Evolutionary conservation across 2,113 vertebrate species (phyloP).

Genomic region (Pardalotus punctatus): DNA sequence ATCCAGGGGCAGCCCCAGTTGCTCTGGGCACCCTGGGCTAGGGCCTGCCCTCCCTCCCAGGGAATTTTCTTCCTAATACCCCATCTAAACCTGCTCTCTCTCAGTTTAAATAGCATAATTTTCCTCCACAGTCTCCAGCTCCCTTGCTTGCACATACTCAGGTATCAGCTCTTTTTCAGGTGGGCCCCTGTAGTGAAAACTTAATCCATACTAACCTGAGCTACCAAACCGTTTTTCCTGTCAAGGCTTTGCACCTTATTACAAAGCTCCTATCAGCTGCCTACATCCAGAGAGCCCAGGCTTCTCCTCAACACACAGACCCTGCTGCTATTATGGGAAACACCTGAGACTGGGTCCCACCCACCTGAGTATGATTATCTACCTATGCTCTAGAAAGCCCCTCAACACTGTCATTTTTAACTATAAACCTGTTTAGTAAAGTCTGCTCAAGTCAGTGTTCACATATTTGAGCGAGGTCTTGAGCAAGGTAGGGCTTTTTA

Average conservation of each 20-base stretch:
- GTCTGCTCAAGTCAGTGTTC: neutral
- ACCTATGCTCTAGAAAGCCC: neutral
- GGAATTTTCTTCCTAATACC: neutral
- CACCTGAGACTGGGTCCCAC: neutral
- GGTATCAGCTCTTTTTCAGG: neutral
- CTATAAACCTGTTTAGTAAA: neutral
- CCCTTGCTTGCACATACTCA: neutral
- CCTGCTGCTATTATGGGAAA: neutral
- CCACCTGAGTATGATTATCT: too few relatives aligned
- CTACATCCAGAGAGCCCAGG: neutral
- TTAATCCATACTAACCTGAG: neutral
- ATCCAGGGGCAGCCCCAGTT: neutral
- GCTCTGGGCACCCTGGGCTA: rapidly evolving
- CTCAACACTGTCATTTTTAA: neutral
- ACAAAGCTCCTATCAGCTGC: neutral
- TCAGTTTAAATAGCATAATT: neutral
- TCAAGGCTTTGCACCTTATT: neutral
- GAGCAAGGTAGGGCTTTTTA: neutral
- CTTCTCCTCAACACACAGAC: neutral
- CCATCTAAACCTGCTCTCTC: neutral
- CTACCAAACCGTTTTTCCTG: neutral
- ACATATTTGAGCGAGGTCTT: neutral
- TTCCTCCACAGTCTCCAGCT: neutral
- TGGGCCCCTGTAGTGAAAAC: neutral
- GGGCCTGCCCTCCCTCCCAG: rapidly evolving